A percentile compares a stretch with the other conserved stretches of the same genome.
Evolutionary conservation across 2,113 vertebrate genomes (phyloP).

Genomic region (Panurus biarmicus): DNA sequence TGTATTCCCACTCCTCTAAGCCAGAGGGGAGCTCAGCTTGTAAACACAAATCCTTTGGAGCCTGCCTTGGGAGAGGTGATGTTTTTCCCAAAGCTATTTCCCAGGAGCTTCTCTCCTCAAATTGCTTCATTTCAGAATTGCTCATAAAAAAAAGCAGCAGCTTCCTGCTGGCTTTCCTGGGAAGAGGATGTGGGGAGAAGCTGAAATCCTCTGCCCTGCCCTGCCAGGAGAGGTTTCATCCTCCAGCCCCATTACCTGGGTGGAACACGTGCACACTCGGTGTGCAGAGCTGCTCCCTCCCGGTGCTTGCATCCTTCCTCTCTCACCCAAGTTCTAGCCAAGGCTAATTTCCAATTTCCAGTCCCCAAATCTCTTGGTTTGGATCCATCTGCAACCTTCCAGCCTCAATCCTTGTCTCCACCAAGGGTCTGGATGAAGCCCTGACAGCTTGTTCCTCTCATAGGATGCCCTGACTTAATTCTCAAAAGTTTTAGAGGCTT

Average conservation of each 20-base stretch:
- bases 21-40: background rate
- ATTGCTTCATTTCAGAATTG: background rate
- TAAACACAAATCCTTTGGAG: background rate
- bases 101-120: background rate
- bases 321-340: background rate
- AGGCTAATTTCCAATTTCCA: background rate
- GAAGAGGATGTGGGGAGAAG: background rate
- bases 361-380: background rate
- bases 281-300: background rate
- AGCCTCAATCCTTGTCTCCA: background rate
- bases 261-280: background rate
- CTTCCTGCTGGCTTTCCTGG: background rate
- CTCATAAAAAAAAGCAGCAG: background rate
- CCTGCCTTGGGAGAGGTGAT: background rate
- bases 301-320: background rate
- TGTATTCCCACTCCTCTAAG: background rate
- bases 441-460: background rate
- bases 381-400: background rate
- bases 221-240: background rate
- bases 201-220: background rate
- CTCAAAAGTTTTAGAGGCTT: background rate
- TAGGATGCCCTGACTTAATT: background rate
- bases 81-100: background rate
- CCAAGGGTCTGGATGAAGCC: background rate
- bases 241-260: background rate